Evolutionary conservation across 2,113 vertebrate species (phyloP).

Genomic region (Lathamus discolor): DNA sequence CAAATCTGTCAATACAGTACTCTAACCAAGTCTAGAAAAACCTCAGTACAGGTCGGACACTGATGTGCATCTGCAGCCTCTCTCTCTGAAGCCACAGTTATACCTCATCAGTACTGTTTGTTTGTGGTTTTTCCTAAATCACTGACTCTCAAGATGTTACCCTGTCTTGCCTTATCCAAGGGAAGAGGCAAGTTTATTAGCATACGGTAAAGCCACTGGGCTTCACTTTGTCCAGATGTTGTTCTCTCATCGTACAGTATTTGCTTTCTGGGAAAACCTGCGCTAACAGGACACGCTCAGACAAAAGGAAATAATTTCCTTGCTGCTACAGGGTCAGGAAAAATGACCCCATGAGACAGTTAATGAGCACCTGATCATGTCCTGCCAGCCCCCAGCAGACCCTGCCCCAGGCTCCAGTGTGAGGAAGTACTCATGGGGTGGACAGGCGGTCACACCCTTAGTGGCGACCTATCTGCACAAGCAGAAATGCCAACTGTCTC

Average conservation of each 20-base stretch:
- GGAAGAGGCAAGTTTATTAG: neutral
- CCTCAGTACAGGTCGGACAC: neutral
- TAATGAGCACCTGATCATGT: neutral
- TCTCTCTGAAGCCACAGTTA: neutral
- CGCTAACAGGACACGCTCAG: neutral
- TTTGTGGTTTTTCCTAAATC: neutral
- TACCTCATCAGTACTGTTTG: neutral
- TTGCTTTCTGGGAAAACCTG: neutral
- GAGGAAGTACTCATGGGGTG: neutral
- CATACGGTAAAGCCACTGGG: neutral
- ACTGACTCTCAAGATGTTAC: neutral
- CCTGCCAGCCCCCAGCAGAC: neutral
- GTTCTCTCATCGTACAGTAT: neutral
- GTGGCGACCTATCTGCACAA: neutral
- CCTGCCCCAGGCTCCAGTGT: neutral
- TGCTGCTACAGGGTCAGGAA: neutral
- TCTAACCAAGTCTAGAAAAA: neutral
- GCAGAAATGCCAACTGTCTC: neutral
- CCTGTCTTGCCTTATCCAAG: neutral
- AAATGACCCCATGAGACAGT: neutral
- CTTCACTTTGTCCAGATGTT: neutral
- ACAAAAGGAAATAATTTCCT: neutral
- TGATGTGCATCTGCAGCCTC: neutral
- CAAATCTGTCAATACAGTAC: neutral
- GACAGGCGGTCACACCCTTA: neutral